These are phyloP conservation scores for Benitochromis conjunctus DNA, from an alignment of 2,113 vertebrate genomes.

Conservation along the genomic window DNA sequence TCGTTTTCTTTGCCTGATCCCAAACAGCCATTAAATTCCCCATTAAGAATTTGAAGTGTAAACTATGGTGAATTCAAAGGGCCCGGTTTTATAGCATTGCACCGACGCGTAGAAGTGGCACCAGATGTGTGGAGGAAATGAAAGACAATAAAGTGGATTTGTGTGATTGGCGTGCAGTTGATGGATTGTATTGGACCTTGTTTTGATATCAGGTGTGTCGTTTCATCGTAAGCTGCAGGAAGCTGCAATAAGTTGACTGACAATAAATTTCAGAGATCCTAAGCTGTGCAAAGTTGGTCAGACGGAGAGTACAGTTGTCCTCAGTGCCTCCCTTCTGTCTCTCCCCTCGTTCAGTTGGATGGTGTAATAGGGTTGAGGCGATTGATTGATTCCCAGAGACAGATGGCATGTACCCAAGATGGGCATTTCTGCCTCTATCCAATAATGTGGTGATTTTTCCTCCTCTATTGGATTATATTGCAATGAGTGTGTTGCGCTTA, in stretches of 20 bases:
- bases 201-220: background rate
- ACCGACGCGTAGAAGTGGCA: background rate
- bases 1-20: background rate
- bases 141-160: background rate
- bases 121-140: background rate
- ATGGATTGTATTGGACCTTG: background rate
- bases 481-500: background rate
- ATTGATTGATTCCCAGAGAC: conserved; percentile 51
- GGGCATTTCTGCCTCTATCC: conserved; percentile 20
- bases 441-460: conserved; percentile 23
- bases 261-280: background rate
- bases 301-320: conserved; percentile 7
- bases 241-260: background rate
- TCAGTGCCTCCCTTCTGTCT: conserved; percentile 21
- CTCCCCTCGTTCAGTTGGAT: conserved; percentile 12
- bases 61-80: background rate
- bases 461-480: background rate
- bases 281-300: conserved; percentile 35
- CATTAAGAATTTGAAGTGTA: background rate
- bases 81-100: background rate
- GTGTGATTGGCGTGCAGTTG: background rate
- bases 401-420: conserved; percentile 41
- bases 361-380: conserved; percentile 6
- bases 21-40: background rate
- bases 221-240: background rate